Conservation (phyloP, 2,797 vertebrate species). For the Coccyzus lansbergi region DNA sequence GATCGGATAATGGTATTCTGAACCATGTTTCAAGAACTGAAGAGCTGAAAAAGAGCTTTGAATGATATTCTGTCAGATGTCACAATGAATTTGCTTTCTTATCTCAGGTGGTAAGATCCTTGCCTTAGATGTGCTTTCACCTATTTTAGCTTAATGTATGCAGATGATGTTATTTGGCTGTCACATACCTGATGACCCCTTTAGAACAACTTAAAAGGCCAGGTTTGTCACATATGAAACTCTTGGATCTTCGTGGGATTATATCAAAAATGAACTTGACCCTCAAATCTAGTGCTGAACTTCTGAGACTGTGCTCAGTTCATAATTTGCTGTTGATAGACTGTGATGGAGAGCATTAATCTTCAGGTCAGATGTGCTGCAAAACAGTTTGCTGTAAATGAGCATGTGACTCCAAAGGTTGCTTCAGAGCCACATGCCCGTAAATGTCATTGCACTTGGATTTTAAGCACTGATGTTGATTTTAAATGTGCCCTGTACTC, state of each 20-base stretch:
- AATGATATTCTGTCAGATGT: neutral
- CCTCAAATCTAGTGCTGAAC: neutral
- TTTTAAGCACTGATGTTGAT: conserved; percentile 5
- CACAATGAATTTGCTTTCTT: neutral
- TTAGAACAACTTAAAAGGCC: neutral
- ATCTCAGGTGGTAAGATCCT: neutral
- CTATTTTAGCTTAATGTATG: neutral
- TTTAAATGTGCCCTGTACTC: neutral
- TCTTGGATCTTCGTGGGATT: neutral
- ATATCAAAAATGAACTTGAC: conserved; percentile 14
- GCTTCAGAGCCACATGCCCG: neutral
- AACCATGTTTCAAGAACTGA: neutral
- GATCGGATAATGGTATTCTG: conserved; percentile 6
- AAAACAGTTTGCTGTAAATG: neutral
- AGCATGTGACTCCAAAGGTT: neutral
- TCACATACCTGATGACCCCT: neutral
- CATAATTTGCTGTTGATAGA: neutral
- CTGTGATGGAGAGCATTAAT: neutral
- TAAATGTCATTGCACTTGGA: conserved; percentile 22
- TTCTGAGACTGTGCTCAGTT: neutral
- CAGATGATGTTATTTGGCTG: neutral
- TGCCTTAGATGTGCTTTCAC: neutral
- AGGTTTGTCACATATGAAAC: neutral
- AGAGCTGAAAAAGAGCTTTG: neutral
- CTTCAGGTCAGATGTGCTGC: neutral